Evolutionary conservation across 2,888 invertebrate species (phyloP), one percentile per base, ranked within the genome.

Genomic region (Cosmia trapezina): DNA sequence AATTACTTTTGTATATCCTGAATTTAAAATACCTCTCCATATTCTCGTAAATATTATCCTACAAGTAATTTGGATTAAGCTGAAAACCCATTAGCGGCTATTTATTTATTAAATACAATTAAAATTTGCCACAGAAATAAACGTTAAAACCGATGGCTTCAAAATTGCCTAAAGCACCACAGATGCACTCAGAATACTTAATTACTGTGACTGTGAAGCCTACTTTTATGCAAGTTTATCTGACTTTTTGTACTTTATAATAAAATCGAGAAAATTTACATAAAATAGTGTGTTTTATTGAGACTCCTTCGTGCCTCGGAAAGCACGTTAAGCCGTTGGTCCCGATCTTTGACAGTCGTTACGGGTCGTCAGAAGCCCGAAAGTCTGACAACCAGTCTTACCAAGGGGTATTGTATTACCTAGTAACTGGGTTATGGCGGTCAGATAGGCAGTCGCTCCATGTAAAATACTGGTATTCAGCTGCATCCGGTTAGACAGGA

Each of bases 151-250:
- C 43, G 49, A 19, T 63, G 33, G 8, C 14, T 28, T 72, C 14
- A 43, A 54, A 12, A 3, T 37, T 73, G 37, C 37, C 43, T 37
- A 37, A 57, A 57, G 72, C 19, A 45, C 22, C 22, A 22, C 43
- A 19, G 2, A 33, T 43, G 41, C 47, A 56, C 41, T 73, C n/a
- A 14, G 51, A 73, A 73, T 49, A 4, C 43, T 49, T 69, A 28
- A 69, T 41, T 2, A 22, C 4, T 53, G 6, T 61, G 14, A 22
- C 22, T 37, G 41, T 37, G 28, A 22, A 22, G 14, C 14, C 14
- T 14, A 19, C 3, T 45, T 45, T 14, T 19, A 47, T 47, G n/a
- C 9, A 14, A 19, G 22, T 7, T 33, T 56, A 28, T 47, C 33
- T 19, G 37, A 45, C 0, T 54, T 69, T 43, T 33, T 37, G 22